Base-by-base conservation (phyloP, 2,888 invertebrate species). In the Lycophotia porphyrea region DNA sequence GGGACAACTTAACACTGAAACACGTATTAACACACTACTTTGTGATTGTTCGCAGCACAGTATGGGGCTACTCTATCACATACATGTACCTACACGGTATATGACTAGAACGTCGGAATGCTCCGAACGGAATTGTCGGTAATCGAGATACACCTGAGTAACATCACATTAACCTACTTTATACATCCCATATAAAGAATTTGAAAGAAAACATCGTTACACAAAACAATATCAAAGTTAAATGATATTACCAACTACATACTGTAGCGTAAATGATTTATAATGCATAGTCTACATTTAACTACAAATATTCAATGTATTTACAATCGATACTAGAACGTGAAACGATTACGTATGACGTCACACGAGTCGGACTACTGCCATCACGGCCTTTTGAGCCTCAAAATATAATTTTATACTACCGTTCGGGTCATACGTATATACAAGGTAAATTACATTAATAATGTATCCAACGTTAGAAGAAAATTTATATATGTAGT, bases 351-450 rank as follows among this genome's bases (percentile, higher is more conserved):
- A 95, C 94, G 95, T 95, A 95, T 93, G 95, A 95, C 95, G 86
- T 90, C 92, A 93, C 92, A 93, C 92, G 89, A 90, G 80, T 86
- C 92, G 91, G 92, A 90, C 92, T 90, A 90, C 86, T 86, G 90
- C 90, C 92, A 88, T 88, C 88, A 88, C 85, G 93, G 92, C 93
- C 84, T 90, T 81, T 92, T 91, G 92, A 93, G 93, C 94, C 94
- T 88, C 94, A 94, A 94, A 93, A 94, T 93, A 94, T 93, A 94
- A 91, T 91, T 91, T 89, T 90, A 92, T 89, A 87, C 92, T 93
- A 94, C 92, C 92, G 90, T 91, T 92, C 93, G 91, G 90, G 95
- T 94, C 96, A 95, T 95, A 96, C 96, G 96, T 96, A 95, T 96
- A 92, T 96, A 96, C 96, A 95, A 93, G 93, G 92, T 95, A 92